Evolutionary conservation across 2,113 vertebrate genomes (phyloP).

Genomic region (Sciurus niger): DNA sequence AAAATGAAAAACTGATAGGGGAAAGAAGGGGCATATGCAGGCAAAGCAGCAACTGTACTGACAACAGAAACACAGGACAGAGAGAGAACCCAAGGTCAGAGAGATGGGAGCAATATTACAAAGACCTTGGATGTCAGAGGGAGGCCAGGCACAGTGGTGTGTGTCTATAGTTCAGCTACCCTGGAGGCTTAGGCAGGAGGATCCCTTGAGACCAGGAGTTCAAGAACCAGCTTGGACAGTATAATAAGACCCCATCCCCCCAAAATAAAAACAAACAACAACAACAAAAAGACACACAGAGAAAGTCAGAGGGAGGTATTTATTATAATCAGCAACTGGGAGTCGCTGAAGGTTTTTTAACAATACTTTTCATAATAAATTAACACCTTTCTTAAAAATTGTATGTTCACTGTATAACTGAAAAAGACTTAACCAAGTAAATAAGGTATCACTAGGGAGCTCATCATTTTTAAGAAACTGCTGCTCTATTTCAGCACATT

Average conservation of each 20-base stretch:
- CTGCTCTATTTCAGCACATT: neutral
- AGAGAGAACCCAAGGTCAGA: neutral
- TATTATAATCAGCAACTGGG: neutral
- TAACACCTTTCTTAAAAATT: neutral
- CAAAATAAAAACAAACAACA: neutral
- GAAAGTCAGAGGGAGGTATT: neutral
- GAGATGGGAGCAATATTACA: neutral
- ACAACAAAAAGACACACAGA: neutral
- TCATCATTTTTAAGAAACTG: constrained; percentile 9
- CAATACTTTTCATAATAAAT: constrained; percentile 24
- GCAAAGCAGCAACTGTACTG: neutral
- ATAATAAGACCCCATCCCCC: neutral
- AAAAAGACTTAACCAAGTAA: constrained; percentile 11
- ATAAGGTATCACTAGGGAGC: constrained; percentile 10
- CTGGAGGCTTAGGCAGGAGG: neutral
- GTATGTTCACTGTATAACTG: neutral
- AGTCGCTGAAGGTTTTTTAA: neutral
- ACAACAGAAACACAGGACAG: neutral
- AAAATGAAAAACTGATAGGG: neutral
- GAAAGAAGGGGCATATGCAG: neutral
- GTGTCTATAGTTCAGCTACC: neutral
- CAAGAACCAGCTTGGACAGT: neutral
- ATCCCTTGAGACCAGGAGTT: neutral
- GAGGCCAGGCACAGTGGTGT: neutral
- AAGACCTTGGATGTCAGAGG: neutral